Evolutionary conservation across 2,113 vertebrate species (phyloP), one percentile per base, ranked within the genome.

Genomic region (Upupa epops): DNA sequence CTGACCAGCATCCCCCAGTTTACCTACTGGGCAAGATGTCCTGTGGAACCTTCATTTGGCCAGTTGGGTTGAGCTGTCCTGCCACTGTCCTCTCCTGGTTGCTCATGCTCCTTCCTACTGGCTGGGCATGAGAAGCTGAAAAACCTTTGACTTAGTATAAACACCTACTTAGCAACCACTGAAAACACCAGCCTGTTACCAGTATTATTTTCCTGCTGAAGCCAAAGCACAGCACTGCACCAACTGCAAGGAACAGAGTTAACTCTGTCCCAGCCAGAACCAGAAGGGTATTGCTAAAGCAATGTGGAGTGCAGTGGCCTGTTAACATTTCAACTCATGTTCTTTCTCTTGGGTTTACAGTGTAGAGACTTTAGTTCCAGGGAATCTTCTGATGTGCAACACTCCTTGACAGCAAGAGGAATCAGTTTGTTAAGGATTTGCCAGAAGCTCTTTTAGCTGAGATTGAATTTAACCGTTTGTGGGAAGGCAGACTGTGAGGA

Each of bases 341-440:
- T 94, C 66, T 88, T 84, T 94, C 66, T 88, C 88, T 86, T 90
- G 75, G 51, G 69, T 78, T 96, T 76, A 83, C 94, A 92, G 81
- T 64, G 82, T 59, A 55, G 52, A 76, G 74, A 86, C 93, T 88
- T 90, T 92, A 79, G 79, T 96, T 93, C 61, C 72, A 70, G 88
- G 77, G 75, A 84, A 92, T 92, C 78, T 95, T 93, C 3, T 20
- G 69, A 46, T 93, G 51, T 34, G 56, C 75, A 81, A 11, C 58
- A 51, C 68, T n/a, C n/a, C n/a, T 83, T 52, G 63, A 95, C 60
- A 69, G 36, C 40, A 40, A 82, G 76, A 80, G 29, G 84, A 73
- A 80, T 68, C n/a, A 59, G 49, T 84, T 79, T 96, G 51, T 84
- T 88, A 31, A 82, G 79, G 55, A 46, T 83, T 51, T 64, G 59